Evolutionary conservation across 2,797 vertebrate genomes (phyloP), one percentile per base, ranked within the genome.

Genomic region (Sternarchorhynchus goeldii): DNA sequence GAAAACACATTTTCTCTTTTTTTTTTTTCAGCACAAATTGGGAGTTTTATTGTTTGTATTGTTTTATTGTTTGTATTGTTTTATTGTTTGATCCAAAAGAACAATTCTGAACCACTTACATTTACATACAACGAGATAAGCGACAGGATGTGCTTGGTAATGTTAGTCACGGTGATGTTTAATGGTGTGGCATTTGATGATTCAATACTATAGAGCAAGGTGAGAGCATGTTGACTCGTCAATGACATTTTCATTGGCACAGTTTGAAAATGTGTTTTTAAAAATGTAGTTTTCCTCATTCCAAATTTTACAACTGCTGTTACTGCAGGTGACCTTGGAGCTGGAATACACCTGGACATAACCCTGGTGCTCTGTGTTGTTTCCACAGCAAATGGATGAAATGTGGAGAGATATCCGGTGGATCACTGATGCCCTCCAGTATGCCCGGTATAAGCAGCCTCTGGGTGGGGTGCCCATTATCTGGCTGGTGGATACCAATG

Each of bases 341-440:
- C 32, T 72, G 20, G 32, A 63, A 64, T 80, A 69, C 75, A 18
- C 20, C 6, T 6, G 6, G 6, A 39, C 62, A 34, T 36, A 21
- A 58, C 2, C 29, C 4, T 14, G 25, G 45, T 56, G 20, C 29
- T 62, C 16, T 63, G 12, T 53, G 3, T 31, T 71, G 1, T 70
- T 31, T 62, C 8, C 56, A 68, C 75, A 96, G 95, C 94, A 96
- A 93, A 93, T 91, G 79, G 95, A 96, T 87, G 94, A 95, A 89
- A 93, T 94, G 73, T 95, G 95, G 95, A 92, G 91, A 80, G 94
- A 95, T 84, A 91, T 93, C 88, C 92, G 95, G 34, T 99, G 97
- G 97, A 94, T 99, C 79, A 97, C 94, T 1, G 96, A 98, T 74
- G 96, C 95, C 0, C 91, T 99, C 70, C 97, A 99, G 89, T 96